These are phyloP conservation scores for Chloroceryle amazona DNA, from an alignment of 2,797 vertebrate genomes.

Conservation along the genomic window DNA sequence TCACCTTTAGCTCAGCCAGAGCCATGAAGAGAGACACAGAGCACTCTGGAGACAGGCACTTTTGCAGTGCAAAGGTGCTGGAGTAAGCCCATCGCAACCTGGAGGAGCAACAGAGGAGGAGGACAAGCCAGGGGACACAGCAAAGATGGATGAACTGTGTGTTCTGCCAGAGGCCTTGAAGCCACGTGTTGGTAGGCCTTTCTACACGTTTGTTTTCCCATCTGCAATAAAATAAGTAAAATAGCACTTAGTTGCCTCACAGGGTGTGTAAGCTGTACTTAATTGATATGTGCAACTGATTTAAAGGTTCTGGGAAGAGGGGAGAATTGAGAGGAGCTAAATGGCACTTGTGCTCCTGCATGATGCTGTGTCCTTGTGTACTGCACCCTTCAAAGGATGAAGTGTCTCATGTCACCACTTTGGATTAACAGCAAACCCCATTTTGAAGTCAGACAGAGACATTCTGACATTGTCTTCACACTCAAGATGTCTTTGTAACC, in stretches of 20 bases:
- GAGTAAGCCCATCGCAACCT: background rate
- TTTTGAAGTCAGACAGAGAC: background rate
- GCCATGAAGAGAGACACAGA: rapidly evolving
- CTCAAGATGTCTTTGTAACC: background rate
- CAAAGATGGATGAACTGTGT: rapidly evolving
- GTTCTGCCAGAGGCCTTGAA: background rate
- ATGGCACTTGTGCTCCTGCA: background rate
- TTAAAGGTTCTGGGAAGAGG: constrained; percentile 44
- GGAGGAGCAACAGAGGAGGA: background rate
- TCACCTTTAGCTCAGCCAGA: background rate
- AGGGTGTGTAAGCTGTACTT: constrained; percentile 56
- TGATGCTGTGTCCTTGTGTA: background rate
- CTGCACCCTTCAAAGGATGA: background rate
- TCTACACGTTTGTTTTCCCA: constrained; percentile 57
- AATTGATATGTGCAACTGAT: constrained; percentile 6
- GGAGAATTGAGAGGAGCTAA: background rate
- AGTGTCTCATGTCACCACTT: background rate
- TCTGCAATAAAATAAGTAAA: constrained; percentile 63
- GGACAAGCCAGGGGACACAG: rapidly evolving
- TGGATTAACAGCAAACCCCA: background rate
- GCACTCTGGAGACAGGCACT: background rate
- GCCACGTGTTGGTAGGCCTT: constrained; percentile 27
- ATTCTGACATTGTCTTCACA: background rate
- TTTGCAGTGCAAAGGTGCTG: background rate
- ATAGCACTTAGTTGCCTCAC: constrained; percentile 48